A percentile compares a stretch with the other conserved stretches of the same genome.
Conservation (phyloP, 2,797 vertebrate species). For the Calcarius lapponicus region DNA sequence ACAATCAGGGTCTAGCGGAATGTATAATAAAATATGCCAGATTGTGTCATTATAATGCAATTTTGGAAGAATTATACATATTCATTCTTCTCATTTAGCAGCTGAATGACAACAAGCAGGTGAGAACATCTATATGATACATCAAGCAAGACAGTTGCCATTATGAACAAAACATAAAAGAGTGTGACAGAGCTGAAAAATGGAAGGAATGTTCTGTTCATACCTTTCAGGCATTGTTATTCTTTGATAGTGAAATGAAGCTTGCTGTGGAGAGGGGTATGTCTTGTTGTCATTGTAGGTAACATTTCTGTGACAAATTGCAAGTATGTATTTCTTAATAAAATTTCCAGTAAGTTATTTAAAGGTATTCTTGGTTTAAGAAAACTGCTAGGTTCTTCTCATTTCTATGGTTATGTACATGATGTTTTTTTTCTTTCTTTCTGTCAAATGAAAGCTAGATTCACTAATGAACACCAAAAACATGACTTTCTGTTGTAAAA, state of each 20-base stretch:
- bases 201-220: conserved; percentile 57
- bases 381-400: conserved; percentile 27
- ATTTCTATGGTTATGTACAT: conserved; percentile 54
- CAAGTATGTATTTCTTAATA: conserved; percentile 48
- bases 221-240: conserved; percentile 61
- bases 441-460: conserved; percentile 57
- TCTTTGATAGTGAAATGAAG: conserved; percentile 74
- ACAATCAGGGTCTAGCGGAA: conserved; percentile 71
- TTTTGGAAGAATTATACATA: conserved; percentile 75
- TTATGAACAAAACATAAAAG: conserved; percentile 74
- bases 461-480: conserved; percentile 65
- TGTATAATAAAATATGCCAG: conserved; percentile 74
- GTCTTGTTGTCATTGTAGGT: conserved; percentile 54
- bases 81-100: conserved; percentile 75
- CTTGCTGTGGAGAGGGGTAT: conserved; percentile 32
- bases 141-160: conserved; percentile 75
- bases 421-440: not conserved
- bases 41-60: conserved; percentile 69
- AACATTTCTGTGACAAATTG: conserved; percentile 57
- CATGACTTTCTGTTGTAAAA: conserved; percentile 56
- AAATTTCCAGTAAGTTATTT: conserved; percentile 52
- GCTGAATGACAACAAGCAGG: conserved; percentile 75
- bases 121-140: conserved; percentile 69
- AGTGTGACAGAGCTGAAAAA: conserved; percentile 69
- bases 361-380: conserved; percentile 14